phyloP scores from a whole-genome alignment of 2,113 vertebrate species.

The Ifrita kowaldi region DNA sequence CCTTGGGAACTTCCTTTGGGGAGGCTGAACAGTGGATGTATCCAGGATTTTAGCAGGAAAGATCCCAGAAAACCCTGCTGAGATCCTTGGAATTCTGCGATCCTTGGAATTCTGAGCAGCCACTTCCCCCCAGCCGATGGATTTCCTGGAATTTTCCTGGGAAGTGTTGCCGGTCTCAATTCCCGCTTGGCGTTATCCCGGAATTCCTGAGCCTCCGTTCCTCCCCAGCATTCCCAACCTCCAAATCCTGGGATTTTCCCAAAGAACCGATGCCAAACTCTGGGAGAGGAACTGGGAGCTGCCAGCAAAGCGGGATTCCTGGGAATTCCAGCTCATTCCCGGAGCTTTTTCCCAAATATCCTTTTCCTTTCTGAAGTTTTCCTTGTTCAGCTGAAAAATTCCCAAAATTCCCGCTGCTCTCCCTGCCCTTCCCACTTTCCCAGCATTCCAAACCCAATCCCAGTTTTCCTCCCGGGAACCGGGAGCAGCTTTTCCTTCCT shows the following conservation, averaged over 20 bases:
- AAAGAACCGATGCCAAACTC: not conserved
- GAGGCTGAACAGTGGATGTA: not conserved
- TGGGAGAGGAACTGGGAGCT: not conserved
- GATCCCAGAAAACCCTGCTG: accelerated
- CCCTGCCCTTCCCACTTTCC: no score
- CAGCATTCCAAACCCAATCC: no score
- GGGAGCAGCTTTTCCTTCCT: no score
- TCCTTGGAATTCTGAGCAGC: not conserved
- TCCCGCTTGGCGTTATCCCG: accelerated
- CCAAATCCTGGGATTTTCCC: not conserved
- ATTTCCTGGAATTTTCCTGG: not conserved
- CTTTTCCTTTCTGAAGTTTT: not conserved
- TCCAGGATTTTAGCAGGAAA: not conserved
- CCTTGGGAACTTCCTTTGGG: not conserved
- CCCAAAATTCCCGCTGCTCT: no score
- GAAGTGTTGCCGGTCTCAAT: not conserved
- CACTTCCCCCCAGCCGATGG: accelerated
- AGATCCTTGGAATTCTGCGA: accelerated
- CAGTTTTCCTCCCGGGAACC: no score
- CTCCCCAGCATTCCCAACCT: not conserved
- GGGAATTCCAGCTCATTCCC: not conserved
- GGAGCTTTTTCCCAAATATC: not conserved
- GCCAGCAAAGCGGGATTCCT: not conserved
- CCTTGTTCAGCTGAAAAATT: not conserved
- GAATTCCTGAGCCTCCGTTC: not conserved